Conservation (phyloP, 2,797 vertebrate species). For the Peromyscus melanophrys region DNA sequence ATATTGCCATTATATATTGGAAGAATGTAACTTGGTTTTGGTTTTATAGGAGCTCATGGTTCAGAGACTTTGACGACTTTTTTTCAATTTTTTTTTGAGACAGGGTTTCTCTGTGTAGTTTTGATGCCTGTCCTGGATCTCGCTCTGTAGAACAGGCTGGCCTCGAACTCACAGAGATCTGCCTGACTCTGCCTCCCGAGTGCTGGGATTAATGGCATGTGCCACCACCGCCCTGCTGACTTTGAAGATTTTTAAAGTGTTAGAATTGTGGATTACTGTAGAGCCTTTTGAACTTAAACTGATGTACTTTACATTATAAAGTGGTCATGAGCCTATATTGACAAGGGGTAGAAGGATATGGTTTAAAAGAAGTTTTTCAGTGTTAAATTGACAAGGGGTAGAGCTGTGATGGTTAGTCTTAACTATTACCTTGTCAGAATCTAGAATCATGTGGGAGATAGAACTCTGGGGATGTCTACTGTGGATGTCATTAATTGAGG, state of each 20-base stretch:
- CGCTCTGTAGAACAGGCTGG: too few relatives aligned
- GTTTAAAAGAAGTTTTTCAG: neutral
- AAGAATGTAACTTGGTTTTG: neutral
- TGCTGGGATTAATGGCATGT: too few relatives aligned
- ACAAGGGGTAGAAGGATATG: neutral
- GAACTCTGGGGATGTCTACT: neutral
- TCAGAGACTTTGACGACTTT: neutral
- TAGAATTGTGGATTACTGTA: neutral
- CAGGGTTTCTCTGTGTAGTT: too few relatives aligned
- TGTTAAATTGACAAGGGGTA: neutral
- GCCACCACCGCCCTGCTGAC: neutral
- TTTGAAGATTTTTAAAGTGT: neutral
- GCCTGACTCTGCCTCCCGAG: too few relatives aligned
- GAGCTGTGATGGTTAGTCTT: neutral
- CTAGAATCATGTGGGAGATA: neutral
- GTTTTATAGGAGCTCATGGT: neutral
- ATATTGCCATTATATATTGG: neutral
- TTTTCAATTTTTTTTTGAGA: too few relatives aligned
- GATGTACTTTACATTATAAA: neutral
- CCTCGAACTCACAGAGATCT: too few relatives aligned
- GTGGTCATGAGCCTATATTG: neutral
- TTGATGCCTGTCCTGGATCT: too few relatives aligned
- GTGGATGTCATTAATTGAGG: neutral
- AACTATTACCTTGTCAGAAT: neutral
- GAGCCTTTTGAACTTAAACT: neutral